Evolutionary conservation across 2,113 vertebrate genomes (phyloP).

Genomic region (Cyrtonyx montezumae): DNA sequence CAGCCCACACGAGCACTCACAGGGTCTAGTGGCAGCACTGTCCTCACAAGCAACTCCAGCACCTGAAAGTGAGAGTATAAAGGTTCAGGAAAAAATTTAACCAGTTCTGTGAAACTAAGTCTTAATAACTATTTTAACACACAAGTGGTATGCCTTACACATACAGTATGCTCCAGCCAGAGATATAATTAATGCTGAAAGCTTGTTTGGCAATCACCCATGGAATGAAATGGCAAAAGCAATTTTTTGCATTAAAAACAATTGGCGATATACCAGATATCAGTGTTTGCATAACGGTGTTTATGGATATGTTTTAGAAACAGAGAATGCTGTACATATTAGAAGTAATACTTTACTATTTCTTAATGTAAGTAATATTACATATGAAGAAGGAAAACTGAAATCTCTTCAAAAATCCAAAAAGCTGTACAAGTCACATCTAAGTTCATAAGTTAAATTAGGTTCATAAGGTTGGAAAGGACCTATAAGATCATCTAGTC

Average conservation of each 20-base stretch:
- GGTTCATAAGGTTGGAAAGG: too few species aligned
- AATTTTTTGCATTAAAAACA: conserved; percentile 58
- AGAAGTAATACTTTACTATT: background rate
- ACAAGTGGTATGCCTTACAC: background rate
- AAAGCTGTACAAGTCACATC: background rate
- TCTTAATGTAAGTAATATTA: background rate
- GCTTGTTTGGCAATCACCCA: background rate
- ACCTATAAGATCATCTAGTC: too few species aligned
- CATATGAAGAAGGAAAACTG: background rate
- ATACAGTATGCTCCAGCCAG: background rate
- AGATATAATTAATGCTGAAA: conserved; percentile 46
- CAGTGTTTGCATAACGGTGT: background rate
- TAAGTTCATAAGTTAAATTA: too few species aligned
- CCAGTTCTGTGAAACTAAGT: background rate
- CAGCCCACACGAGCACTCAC: background rate
- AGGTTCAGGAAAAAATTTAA: conserved; percentile 2
- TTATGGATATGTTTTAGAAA: conserved; percentile 8
- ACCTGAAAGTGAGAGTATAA: conserved; percentile 63
- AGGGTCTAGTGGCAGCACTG: background rate
- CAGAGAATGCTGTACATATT: background rate
- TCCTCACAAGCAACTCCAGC: conserved; percentile 7
- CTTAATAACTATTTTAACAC: background rate
- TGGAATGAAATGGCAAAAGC: conserved; percentile 11
- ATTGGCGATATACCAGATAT: background rate
- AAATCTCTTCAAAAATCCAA: background rate